A percentile compares a stretch with the other conserved stretches of the same genome.
phyloP scores from a whole-genome alignment of 2,113 vertebrate species.

The Stictonetta naevosa region DNA sequence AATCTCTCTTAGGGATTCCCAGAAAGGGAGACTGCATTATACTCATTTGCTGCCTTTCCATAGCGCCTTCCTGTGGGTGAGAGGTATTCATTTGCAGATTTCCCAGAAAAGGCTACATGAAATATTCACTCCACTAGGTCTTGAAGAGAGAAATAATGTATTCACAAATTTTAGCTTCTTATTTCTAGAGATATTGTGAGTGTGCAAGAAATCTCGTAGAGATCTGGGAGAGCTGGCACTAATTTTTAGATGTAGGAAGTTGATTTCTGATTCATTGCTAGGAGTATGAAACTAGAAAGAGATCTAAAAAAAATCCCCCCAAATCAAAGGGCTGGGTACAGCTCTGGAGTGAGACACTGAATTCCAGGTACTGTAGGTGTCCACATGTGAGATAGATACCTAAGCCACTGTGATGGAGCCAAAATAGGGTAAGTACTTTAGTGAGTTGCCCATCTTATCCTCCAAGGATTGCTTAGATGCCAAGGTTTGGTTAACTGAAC shows the following conservation, averaged over 20 bases:
- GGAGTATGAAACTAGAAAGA: background rate
- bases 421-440: background rate
- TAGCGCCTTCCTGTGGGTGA: background rate
- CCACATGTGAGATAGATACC: background rate
- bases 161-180: background rate
- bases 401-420: background rate
- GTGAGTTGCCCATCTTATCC: background rate
- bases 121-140: background rate
- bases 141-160: background rate
- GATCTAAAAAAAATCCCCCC: background rate
- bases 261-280: background rate
- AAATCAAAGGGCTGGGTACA: accelerated
- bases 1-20: background rate
- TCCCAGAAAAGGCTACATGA: background rate
- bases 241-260: background rate
- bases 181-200: background rate
- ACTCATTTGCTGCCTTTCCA: background rate
- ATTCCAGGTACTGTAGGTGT: background rate
- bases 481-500: background rate
- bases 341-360: background rate
- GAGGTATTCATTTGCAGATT: background rate
- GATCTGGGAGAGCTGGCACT: background rate
- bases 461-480: background rate
- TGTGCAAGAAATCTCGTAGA: background rate
- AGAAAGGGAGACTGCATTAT: background rate